Percentiles rank a stretch among this genome's conserved stretches.
phyloP scores from a whole-genome alignment of 2,113 vertebrate species.

The Phylloscopus trochilus region DNA sequence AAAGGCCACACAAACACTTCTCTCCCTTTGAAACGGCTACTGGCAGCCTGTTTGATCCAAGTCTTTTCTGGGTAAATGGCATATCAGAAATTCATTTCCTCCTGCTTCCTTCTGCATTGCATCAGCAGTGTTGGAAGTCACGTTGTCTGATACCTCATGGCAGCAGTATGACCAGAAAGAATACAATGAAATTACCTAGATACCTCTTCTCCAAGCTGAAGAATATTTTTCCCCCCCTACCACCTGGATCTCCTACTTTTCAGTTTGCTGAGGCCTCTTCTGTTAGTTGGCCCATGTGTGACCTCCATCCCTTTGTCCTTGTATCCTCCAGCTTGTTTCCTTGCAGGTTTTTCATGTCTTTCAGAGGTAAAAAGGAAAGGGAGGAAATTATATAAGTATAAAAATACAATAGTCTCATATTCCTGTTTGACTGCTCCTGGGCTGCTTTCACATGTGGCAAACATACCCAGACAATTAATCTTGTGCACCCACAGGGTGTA shows the following conservation, averaged over 20 bases:
- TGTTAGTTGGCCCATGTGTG: neutral
- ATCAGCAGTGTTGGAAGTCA: neutral
- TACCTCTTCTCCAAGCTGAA: neutral
- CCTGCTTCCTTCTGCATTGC: neutral
- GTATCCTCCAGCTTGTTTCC: neutral
- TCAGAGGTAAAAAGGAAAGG: neutral
- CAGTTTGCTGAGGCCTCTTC: neutral
- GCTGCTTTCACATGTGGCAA: constrained; percentile 45
- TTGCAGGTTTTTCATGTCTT: constrained; percentile 14
- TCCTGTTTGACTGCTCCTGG: neutral
- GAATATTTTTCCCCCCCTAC: neutral
- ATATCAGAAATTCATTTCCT: neutral
- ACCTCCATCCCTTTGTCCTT: neutral
- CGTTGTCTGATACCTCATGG: neutral
- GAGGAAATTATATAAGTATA: neutral
- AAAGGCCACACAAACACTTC: neutral
- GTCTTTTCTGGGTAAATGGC: neutral
- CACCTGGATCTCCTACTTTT: neutral
- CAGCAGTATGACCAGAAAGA: neutral
- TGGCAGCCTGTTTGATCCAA: neutral
- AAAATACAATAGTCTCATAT: neutral
- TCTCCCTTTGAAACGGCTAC: neutral
- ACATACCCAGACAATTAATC: constrained; percentile 47
- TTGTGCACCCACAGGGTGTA: constrained; percentile 12
- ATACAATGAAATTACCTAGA: neutral